These are phyloP conservation scores for Ploceus nigricollis DNA, from an alignment of 2,113 vertebrate species.

Conservation along the genomic window DNA sequence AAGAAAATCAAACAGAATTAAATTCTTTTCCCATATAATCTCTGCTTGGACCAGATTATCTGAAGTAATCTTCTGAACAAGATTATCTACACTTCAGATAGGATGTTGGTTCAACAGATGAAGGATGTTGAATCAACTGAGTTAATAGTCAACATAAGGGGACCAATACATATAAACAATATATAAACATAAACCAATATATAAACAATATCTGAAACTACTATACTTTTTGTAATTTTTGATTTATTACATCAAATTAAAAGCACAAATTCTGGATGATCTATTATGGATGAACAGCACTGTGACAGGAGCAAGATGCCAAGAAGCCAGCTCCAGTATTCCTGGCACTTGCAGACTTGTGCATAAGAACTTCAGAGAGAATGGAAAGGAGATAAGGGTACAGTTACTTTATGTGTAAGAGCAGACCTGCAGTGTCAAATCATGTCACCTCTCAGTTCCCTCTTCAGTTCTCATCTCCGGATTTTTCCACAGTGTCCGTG, in stretches of 20 bases:
- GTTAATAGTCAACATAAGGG: not conserved
- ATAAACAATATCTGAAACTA: not conserved
- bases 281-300: not conserved
- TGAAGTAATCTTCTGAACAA: no score
- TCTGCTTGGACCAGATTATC: not conserved
- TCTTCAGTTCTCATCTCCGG: not conserved
- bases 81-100: no score
- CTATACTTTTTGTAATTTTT: not conserved
- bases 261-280: not conserved
- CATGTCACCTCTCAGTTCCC: not conserved
- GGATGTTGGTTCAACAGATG: no score
- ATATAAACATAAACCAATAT: no score
- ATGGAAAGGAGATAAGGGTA: not conserved
- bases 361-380: not conserved
- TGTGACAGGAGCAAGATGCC: not conserved
- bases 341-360: not conserved
- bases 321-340: not conserved
- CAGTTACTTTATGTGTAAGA: accelerated
- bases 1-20: not conserved
- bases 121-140: not conserved
- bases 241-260: accelerated
- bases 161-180: not conserved
- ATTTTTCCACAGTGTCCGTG: not conserved
- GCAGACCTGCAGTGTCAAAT: not conserved
- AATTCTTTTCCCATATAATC: not conserved